These are phyloP conservation scores for Battus philenor DNA, from an alignment of 1,140 invertebrate genomes.

Conservation along the genomic window DNA sequence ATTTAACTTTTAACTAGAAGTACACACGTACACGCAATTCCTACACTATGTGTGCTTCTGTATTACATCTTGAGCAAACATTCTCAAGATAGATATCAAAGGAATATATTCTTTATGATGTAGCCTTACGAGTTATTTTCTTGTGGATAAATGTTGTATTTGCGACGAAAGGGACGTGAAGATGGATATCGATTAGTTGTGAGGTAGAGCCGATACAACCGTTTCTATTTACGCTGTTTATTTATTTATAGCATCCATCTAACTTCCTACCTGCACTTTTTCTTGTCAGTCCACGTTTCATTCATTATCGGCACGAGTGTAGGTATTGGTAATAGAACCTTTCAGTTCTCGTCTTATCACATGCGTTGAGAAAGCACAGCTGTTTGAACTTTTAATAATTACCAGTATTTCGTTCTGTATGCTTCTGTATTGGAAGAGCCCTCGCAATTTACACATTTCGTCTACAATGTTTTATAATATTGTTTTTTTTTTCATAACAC, in stretches of 20 bases:
- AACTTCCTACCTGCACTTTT: constrained; percentile 54
- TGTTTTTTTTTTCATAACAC: too few relatives aligned
- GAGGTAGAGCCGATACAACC: constrained; percentile 59
- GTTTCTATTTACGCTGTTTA: constrained; percentile 70
- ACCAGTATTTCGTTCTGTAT: not conserved
- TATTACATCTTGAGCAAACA: constrained; percentile 25
- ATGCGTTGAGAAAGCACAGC: constrained; percentile 8
- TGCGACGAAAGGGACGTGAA: constrained; percentile 25
- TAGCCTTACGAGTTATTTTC: constrained; percentile 22
- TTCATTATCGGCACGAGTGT: constrained; percentile 18
- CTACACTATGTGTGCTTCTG: constrained; percentile 29
- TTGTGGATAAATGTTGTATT: constrained; percentile 9
- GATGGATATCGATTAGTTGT: constrained; percentile 64
- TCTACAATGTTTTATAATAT: too few relatives aligned
- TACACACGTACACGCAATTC: constrained; percentile 34
- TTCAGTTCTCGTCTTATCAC: constrained; percentile 5
- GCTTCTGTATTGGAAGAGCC: too few relatives aligned
- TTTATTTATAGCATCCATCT: constrained; percentile 68
- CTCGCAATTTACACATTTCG: too few relatives aligned
- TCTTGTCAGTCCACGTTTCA: constrained; percentile 25
- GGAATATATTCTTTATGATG: constrained; percentile 19
- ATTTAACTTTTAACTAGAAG: constrained; percentile 65
- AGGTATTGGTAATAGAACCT: constrained; percentile 24
- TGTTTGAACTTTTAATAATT: constrained; percentile 12
- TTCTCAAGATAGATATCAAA: constrained; percentile 9